Conservation (phyloP, 1,140 invertebrate species). For the Neotoxoptera formosana region DNA sequence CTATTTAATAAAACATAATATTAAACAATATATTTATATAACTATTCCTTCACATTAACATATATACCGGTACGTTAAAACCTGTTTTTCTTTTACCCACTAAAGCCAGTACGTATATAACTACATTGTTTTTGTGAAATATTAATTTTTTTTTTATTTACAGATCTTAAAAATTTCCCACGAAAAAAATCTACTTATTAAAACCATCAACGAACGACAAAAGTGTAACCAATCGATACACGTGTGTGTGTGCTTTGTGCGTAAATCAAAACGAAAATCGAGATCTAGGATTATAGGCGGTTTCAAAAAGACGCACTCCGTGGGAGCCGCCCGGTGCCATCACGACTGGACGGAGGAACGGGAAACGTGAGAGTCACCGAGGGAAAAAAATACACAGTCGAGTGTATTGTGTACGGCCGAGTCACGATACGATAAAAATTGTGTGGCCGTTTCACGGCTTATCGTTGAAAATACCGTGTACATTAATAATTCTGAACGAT, state of each 20-base stretch:
- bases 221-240: neutral
- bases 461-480: conserved; percentile 22
- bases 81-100: neutral
- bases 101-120: too few species aligned
- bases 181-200: conserved; percentile 17
- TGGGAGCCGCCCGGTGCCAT: conserved; percentile 37
- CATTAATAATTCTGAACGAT: neutral
- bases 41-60: neutral
- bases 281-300: conserved; percentile 5
- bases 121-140: conserved; percentile 3
- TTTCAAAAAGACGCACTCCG: conserved; percentile 5
- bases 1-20: neutral
- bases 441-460: conserved; percentile 19
- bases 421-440: conserved; percentile 46
- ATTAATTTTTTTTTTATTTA: conserved; percentile 12
- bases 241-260: neutral
- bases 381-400: conserved; percentile 4
- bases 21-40: neutral
- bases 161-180: neutral
- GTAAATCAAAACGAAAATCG: conserved; percentile 30
- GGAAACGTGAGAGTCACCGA: conserved; percentile 42
- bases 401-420: neutral
- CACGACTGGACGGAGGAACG: conserved; percentile 23
- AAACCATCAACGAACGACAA: conserved; percentile 6
- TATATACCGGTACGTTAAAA: neutral